phyloP scores from a whole-genome alignment of 2,797 vertebrate genomes.

The Phaenicophaeus curvirostris region DNA sequence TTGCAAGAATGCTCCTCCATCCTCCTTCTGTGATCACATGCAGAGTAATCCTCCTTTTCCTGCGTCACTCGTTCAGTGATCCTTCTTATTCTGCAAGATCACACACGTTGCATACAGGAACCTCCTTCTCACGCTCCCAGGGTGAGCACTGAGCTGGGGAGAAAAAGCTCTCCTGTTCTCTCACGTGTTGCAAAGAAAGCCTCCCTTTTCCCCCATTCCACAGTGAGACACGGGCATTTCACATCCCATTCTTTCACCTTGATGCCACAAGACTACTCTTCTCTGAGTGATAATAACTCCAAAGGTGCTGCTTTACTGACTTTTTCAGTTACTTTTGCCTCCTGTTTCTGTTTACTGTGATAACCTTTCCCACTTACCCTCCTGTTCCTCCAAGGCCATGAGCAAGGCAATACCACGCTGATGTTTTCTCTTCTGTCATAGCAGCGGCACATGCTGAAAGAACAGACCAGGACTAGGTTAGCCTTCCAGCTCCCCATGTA shows the following conservation, averaged over 20 bases:
- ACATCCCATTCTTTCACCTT: neutral
- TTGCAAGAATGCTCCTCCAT: slow-evolving; percentile 18
- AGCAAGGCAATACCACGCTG: neutral
- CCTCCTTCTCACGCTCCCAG: neutral
- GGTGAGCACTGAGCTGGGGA: neutral
- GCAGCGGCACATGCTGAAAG: neutral
- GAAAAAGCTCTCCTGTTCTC: neutral
- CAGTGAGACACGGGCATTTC: neutral
- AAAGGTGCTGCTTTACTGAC: neutral
- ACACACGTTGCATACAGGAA: neutral
- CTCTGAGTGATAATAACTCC: neutral
- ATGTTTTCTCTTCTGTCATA: neutral
- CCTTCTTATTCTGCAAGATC: slow-evolving; percentile 34
- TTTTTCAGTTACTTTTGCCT: neutral
- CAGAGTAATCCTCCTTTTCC: slow-evolving; percentile 36
- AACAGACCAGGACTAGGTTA: slow-evolving; percentile 3
- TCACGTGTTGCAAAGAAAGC: neutral
- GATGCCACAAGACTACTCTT: neutral
- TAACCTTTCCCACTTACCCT: neutral
- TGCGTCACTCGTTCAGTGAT: slow-evolving; percentile 37
- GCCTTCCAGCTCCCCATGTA: neutral
- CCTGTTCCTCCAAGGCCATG: accelerated
- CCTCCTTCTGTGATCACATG: slow-evolving; percentile 39
- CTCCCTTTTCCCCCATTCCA: neutral
- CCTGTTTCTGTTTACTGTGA: neutral